phyloP scores from a whole-genome alignment of 1,140 invertebrate species.

The Brachionus rubens region DNA sequence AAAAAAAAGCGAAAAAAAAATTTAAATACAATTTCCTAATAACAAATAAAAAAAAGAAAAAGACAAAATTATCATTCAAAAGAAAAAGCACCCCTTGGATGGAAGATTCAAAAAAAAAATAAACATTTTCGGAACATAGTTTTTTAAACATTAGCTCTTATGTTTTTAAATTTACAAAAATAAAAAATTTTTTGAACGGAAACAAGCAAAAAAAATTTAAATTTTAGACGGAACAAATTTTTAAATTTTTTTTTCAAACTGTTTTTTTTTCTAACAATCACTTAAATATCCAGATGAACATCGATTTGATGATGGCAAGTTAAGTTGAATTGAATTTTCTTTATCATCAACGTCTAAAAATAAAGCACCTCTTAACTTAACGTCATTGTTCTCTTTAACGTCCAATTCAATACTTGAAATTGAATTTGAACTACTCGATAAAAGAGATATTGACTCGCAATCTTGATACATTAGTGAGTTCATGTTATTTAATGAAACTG shows the following conservation, averaged over 20 bases:
- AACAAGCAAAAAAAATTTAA: too few relatives aligned
- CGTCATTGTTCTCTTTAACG: not conserved
- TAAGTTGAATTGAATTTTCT: not conserved
- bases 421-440: not conserved
- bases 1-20: too few relatives aligned
- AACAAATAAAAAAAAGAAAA: too few relatives aligned
- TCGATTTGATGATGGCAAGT: slow-evolving; percentile 5
- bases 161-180: too few relatives aligned
- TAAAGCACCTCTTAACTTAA: not conserved
- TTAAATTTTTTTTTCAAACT: not conserved
- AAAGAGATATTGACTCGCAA: not conserved
- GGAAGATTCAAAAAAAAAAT: too few relatives aligned
- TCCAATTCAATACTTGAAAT: slow-evolving; percentile 4
- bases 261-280: not conserved
- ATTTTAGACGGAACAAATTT: too few relatives aligned
- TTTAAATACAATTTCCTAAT: too few relatives aligned
- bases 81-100: too few relatives aligned
- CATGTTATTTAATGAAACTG: not conserved
- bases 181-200: too few relatives aligned
- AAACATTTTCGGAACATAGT: too few relatives aligned
- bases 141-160: too few relatives aligned
- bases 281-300: slow-evolving; percentile 29
- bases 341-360: not conserved
- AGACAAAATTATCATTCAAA: too few relatives aligned
- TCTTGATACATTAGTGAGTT: not conserved